These are phyloP conservation scores for Syngnathus scovelli DNA, from an alignment of 2,113 vertebrate species.

Conservation along the genomic window DNA sequence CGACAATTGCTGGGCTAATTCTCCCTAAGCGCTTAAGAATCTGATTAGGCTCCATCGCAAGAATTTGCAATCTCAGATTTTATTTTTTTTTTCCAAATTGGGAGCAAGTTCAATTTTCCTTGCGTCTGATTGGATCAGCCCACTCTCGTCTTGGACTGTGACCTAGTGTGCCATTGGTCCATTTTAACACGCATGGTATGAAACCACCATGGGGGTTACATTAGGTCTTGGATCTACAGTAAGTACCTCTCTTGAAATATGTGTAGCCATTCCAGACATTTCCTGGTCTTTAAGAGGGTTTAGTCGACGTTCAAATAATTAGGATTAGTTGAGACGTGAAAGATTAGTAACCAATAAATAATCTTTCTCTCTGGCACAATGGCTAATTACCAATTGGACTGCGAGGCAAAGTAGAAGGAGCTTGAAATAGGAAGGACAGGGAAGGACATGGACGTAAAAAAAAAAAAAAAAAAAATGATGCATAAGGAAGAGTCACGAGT, in stretches of 20 bases:
- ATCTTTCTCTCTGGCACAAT: constrained; percentile 39
- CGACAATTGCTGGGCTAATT: constrained; percentile 49
- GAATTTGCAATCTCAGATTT: constrained; percentile 16
- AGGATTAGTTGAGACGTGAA: constrained; percentile 53
- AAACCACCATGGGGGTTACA: constrained; percentile 42
- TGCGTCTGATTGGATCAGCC: constrained; percentile 56
- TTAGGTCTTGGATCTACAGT: constrained; percentile 20
- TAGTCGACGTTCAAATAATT: constrained; percentile 48
- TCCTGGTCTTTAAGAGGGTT: constrained; percentile 31
- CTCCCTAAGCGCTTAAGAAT: constrained; percentile 51
- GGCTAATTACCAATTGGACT: constrained; percentile 15
- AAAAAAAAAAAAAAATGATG: not conserved
- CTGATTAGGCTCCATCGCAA: constrained; percentile 45
- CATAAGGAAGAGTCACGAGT: not conserved
- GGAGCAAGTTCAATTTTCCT: constrained; percentile 20
- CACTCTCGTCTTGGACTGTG: constrained; percentile 34
- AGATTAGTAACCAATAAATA: constrained; percentile 51
- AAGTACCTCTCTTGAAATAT: constrained; percentile 8
- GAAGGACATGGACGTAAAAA: not conserved
- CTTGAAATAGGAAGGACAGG: constrained; percentile 1
- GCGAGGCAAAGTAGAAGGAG: constrained; percentile 1
- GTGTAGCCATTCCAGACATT: constrained; percentile 26
- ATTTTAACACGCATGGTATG: constrained; percentile 41
- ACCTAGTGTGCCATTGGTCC: constrained; percentile 55
- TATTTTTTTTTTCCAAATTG: constrained; percentile 24